A percentile compares a stretch with the other conserved stretches of the same genome.
Evolutionary conservation across 2,797 vertebrate species (phyloP).

Genomic region (Falco naumanni): DNA sequence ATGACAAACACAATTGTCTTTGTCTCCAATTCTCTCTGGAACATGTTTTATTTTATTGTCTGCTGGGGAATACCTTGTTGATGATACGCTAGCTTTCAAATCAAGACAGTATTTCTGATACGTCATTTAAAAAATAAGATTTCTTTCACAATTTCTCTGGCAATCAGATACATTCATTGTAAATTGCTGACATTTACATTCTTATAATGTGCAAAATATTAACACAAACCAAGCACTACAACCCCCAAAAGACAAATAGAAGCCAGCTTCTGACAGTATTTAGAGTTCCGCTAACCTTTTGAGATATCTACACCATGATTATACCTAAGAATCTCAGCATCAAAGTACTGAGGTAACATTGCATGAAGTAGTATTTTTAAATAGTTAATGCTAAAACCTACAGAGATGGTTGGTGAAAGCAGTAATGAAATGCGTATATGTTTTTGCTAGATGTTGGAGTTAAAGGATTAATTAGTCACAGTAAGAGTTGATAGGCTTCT

Average conservation of each 20-base stretch:
- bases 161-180: not conserved
- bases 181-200: not conserved
- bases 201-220: not conserved
- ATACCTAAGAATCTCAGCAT: not conserved
- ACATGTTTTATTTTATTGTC: not conserved
- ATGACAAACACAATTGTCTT: not conserved
- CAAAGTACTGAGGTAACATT: not conserved
- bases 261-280: not conserved
- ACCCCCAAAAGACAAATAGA: not conserved
- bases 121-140: not conserved
- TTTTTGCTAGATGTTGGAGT: not conserved
- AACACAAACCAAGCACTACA: not conserved
- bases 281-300: not conserved
- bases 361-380: not conserved
- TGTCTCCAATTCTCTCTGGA: not conserved
- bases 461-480: not conserved
- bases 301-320: not conserved
- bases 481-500: not conserved
- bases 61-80: not conserved
- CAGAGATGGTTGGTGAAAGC: not conserved
- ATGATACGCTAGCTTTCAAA: not conserved
- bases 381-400: not conserved
- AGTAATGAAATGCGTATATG: not conserved
- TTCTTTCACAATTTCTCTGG: not conserved
- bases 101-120: not conserved